phyloP scores from a whole-genome alignment of 2,888 invertebrate species.

The Parnassius apollo region DNA sequence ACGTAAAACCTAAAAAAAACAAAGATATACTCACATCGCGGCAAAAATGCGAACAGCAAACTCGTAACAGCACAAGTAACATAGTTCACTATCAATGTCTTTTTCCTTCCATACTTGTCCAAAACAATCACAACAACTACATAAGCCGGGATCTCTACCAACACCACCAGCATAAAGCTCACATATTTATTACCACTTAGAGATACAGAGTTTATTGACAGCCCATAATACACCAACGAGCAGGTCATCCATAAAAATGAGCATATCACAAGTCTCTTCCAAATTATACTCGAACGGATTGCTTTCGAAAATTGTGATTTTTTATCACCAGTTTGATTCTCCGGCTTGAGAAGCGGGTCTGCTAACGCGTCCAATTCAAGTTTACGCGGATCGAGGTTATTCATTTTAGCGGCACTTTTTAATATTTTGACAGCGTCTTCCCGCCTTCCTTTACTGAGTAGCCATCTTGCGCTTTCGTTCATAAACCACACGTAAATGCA shows the following conservation, averaged over 20 bases:
- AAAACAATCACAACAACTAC: constrained; percentile 83
- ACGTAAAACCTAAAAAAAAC: not conserved
- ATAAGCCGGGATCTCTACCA: constrained; percentile 88
- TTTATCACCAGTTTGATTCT: constrained; percentile 57
- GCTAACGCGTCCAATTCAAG: constrained; percentile 70
- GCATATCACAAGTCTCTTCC: constrained; percentile 83
- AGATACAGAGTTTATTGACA: constrained; percentile 88
- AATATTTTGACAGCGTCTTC: constrained; percentile 84
- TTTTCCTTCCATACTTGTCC: constrained; percentile 84
- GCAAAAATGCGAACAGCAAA: constrained; percentile 82
- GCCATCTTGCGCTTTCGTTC: constrained; percentile 90
- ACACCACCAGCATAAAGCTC: constrained; percentile 85
- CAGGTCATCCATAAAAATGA: constrained; percentile 90
- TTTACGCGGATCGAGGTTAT: constrained; percentile 76
- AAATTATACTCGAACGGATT: constrained; percentile 78
- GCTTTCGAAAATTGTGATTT: constrained; percentile 73
- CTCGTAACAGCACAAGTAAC: constrained; percentile 82
- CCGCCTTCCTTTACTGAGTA: constrained; percentile 85
- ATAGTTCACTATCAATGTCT: constrained; percentile 82
- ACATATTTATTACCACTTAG: constrained; percentile 87
- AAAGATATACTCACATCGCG: constrained; percentile 72
- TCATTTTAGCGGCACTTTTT: constrained; percentile 83
- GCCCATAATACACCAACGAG: constrained; percentile 89
- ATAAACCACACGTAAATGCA: constrained; percentile 86
- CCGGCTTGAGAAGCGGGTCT: constrained; percentile 59